Conservation (phyloP, 2,888 invertebrate species). For the Aplocera efformata region DNA sequence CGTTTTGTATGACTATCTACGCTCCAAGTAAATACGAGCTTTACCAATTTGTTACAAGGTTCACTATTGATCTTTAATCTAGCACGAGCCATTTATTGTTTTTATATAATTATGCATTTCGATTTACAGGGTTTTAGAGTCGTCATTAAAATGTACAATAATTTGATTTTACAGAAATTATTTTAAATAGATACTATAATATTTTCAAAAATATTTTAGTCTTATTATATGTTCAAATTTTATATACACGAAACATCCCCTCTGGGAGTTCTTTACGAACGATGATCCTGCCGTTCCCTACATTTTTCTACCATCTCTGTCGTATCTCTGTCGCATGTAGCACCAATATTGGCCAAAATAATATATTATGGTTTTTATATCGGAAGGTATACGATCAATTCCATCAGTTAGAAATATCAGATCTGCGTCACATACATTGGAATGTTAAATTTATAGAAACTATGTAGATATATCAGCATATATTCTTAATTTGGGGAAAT, state of each 20-base stretch:
- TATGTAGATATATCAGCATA: neutral
- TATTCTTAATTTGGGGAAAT: no score
- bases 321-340: constrained; percentile 43
- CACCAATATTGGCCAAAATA: constrained; percentile 47
- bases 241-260: constrained; percentile 32
- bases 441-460: constrained; percentile 5
- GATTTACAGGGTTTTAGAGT: constrained; percentile 4
- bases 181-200: constrained; percentile 52
- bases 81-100: neutral
- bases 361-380: constrained; percentile 8
- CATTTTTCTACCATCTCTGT: constrained; percentile 17
- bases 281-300: constrained; percentile 40
- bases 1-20: neutral
- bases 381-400: constrained; percentile 24
- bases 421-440: constrained; percentile 15
- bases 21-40: constrained; percentile 1
- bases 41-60: neutral
- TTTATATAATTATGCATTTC: neutral
- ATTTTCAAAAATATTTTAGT: constrained; percentile 69
- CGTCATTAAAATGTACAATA: constrained; percentile 13
- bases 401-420: constrained; percentile 13
- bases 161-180: constrained; percentile 40
- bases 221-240: constrained; percentile 48
- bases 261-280: constrained; percentile 20
- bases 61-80: neutral